Evolutionary conservation across 2,113 vertebrate species (phyloP), one percentile per base, ranked within the genome.

Genomic region (Penelope pileata): DNA sequence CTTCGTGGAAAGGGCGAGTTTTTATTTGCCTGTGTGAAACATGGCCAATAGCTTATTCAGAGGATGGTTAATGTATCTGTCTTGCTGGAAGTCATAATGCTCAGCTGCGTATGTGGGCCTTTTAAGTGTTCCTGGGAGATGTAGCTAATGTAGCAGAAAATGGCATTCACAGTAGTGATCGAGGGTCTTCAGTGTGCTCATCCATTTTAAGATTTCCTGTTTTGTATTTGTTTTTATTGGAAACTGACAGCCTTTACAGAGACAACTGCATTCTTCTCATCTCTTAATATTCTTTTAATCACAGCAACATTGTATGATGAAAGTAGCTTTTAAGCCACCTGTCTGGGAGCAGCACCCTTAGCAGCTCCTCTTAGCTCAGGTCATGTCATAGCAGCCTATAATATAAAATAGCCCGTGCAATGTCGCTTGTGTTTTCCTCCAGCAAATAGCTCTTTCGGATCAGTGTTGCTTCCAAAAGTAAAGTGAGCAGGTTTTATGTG

Each of bases 131-230:
- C 62, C 84, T 82, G 22, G 34, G 80, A 92, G 81, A 86, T 75
- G 45, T 3, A 34, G 92, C 86, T 94, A 96, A 96, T 78, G 51
- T 86, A 62, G 77, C 80, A 91, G 94, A 96, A 94, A 91, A 86
- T 92, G 0, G 81, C 59, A 83, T 86, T 91, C 64, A 67, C 29
- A 70, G 62, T 68, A 60, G n/a, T 85, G 82, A 85, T 73, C 72
- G 81, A 92, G 67, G 27, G 42, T 89, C 66, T 87, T 94, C 80
- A 89, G 32, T 42, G 34, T 47, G 38, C 23, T 82, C 2, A 3
- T 68, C 38, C 50, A 89, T 89, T 93, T 47, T 76, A 15, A 54
- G 0, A 0, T 81, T 93, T 77, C 43, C 68, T 81, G 5, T 75
- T 81, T 90, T 64, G 42, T 86, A 6, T 56, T 88, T 87, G 80